A percentile compares a stretch with the other conserved stretches of the same genome.
Evolutionary conservation across 2,888 invertebrate genomes (phyloP).

Genomic region (Petrolisthes manimaculis): DNA sequence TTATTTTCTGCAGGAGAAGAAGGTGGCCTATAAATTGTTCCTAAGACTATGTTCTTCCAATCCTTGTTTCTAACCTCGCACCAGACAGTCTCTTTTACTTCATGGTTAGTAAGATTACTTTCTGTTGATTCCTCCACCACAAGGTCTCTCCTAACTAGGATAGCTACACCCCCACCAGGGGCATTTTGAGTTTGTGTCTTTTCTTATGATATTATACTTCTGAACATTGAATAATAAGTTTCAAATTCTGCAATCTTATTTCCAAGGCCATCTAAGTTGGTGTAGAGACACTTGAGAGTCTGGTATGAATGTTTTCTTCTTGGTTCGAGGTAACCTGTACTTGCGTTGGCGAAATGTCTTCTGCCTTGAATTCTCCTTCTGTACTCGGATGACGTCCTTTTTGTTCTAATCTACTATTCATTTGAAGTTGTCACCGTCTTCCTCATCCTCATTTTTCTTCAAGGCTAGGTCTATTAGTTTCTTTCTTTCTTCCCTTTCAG

Average conservation of each 20-base stretch:
- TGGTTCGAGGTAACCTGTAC: constrained; percentile 9
- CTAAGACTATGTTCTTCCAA: not conserved
- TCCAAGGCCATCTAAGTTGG: constrained; percentile 37
- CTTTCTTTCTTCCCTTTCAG: constrained; percentile 25
- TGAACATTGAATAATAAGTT: not conserved
- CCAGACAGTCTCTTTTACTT: not conserved
- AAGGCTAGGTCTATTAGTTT: not conserved
- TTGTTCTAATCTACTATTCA: not conserved
- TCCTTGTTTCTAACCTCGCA: not conserved
- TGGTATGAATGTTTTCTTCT: constrained; percentile 15
- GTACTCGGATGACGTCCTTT: not conserved
- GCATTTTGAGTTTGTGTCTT: constrained; percentile 22
- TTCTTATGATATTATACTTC: constrained; percentile 15
- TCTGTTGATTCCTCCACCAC: not conserved
- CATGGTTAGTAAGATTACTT: not conserved
- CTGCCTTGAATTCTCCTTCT: not conserved
- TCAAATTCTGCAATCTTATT: constrained; percentile 45
- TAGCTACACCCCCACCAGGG: constrained; percentile 37
- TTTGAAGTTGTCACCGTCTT: not conserved
- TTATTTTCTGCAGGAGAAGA: not conserved
- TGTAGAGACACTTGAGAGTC: constrained; percentile 39
- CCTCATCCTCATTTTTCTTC: not conserved
- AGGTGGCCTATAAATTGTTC: not conserved
- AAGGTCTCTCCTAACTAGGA: not conserved
- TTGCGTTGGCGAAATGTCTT: constrained; percentile 4